A percentile compares a stretch with the other conserved stretches of the same genome.
Evolutionary conservation across 2,113 vertebrate genomes (phyloP).

Genomic region (Typhlomys cinereus): DNA sequence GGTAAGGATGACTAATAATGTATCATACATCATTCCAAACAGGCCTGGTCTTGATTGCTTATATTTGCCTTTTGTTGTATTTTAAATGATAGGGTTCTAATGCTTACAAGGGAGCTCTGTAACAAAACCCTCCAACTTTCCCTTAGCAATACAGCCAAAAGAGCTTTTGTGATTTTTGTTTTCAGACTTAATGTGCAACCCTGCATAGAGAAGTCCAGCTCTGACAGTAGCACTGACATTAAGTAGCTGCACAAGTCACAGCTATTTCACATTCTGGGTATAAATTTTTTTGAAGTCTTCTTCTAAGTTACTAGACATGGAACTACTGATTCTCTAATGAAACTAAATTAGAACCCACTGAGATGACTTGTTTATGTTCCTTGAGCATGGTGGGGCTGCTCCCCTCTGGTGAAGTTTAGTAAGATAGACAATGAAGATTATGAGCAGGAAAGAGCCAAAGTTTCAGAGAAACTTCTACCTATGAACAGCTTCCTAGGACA

Average conservation of each 20-base stretch:
- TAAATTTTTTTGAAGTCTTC: background rate
- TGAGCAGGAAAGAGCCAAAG: background rate
- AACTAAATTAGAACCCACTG: background rate
- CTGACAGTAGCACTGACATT: background rate
- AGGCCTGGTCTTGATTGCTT: slow-evolving; percentile 30
- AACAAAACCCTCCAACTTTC: background rate
- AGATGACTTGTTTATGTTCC: background rate
- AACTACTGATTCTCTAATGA: background rate
- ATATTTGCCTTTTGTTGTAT: slow-evolving; percentile 3
- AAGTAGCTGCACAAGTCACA: slow-evolving; percentile 1
- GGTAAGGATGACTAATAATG: slow-evolving; percentile 56
- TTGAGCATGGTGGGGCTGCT: background rate
- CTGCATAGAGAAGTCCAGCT: background rate
- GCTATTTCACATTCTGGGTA: slow-evolving; percentile 18
- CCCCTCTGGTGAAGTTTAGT: background rate
- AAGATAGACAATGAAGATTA: background rate
- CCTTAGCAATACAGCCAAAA: slow-evolving; percentile 4
- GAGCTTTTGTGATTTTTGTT: background rate
- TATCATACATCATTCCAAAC: background rate
- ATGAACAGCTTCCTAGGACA: background rate
- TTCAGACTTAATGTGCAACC: background rate
- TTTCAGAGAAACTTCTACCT: background rate
- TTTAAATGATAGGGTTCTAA: slow-evolving; percentile 52
- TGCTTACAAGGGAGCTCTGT: slow-evolving; percentile 39
- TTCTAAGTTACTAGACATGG: background rate